Percentiles rank a stretch among this genome's conserved stretches.
Evolutionary conservation across 1,140 invertebrate species (phyloP).

Genomic region (Microvelia longipes): DNA sequence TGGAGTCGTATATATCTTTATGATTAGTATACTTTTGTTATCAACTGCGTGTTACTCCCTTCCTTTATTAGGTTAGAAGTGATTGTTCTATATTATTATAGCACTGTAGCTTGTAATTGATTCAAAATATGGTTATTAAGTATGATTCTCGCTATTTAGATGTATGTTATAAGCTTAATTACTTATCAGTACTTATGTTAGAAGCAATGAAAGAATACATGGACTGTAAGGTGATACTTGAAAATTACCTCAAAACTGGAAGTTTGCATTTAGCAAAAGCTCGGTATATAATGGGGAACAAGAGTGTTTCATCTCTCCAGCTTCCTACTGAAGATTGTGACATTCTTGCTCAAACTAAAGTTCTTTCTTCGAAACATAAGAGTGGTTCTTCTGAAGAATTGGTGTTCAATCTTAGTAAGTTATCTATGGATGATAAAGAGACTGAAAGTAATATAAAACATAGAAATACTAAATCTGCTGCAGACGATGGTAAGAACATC

Average conservation of each 20-base stretch:
- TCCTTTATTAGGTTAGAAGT: no score
- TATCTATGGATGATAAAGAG: background rate
- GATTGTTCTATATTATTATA: no score
- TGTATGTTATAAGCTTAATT: constrained; percentile 35
- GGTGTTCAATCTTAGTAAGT: constrained; percentile 3
- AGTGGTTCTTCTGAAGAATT: constrained; percentile 12
- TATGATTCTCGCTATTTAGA: no score
- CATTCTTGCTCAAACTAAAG: constrained; percentile 37
- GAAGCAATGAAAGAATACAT: constrained; percentile 53
- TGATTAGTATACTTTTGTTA: no score
- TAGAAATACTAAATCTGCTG: background rate
- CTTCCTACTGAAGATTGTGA: constrained; percentile 44
- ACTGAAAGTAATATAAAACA: background rate
- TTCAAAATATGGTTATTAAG: no score
- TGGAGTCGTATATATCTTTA: no score
- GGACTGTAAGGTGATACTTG: constrained; percentile 41
- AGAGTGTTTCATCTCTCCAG: constrained; percentile 41
- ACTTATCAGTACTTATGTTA: constrained; percentile 40
- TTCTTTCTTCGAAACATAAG: constrained; percentile 26
- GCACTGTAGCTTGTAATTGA: no score
- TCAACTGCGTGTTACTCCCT: no score
- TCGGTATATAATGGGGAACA: constrained; percentile 53
- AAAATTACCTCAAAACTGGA: constrained; percentile 41
- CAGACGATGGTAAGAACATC: background rate
- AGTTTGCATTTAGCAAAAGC: constrained; percentile 48